Evolutionary conservation across 2,113 vertebrate genomes (phyloP).

Genomic region (Crypturellus undulatus): DNA sequence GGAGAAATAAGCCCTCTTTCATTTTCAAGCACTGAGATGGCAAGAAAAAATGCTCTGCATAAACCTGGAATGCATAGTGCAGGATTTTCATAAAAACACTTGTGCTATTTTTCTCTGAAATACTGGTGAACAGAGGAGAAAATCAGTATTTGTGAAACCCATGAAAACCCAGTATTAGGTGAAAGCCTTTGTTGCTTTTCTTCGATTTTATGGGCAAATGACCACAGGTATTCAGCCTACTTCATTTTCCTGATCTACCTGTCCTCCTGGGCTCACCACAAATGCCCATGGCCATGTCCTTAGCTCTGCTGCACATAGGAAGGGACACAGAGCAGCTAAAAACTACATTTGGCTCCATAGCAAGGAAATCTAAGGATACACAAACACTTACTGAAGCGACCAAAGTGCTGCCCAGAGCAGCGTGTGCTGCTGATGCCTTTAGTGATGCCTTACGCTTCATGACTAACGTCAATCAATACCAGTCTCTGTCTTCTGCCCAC

Average conservation of each 20-base stretch:
- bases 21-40: neutral
- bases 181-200: neutral
- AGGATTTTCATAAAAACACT: neutral
- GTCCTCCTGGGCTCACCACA: neutral
- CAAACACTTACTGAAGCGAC: neutral
- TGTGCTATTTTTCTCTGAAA: too few relatives aligned
- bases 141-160: neutral
- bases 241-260: neutral
- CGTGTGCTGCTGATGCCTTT: neutral
- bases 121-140: too few relatives aligned
- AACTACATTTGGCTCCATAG: neutral
- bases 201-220: neutral
- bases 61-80: neutral
- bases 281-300: neutral
- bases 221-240: neutral
- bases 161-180: neutral
- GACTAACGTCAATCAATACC: neutral
- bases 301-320: neutral
- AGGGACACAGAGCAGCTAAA: accelerated
- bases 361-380: neutral
- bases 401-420: neutral
- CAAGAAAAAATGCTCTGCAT: too few relatives aligned
- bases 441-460: neutral
- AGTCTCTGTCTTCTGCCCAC: neutral
- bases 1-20: neutral